Percentiles rank a stretch among this genome's conserved stretches.
These are phyloP conservation scores for Leptatherina wallacei DNA, from an alignment of 2,797 vertebrate species.

Conservation along the genomic window DNA sequence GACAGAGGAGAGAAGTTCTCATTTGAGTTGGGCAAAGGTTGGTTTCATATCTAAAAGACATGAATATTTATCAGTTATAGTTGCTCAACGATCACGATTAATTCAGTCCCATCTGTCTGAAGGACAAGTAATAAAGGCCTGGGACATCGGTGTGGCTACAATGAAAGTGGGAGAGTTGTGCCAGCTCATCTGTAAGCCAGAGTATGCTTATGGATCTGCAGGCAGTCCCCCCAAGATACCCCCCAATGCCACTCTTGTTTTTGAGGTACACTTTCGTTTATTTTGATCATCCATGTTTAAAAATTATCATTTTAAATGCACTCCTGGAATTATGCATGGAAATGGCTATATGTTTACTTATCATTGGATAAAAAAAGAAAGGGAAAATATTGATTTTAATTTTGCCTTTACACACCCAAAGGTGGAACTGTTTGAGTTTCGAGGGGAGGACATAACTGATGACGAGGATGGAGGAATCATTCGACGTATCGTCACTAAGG, in stretches of 20 bases:
- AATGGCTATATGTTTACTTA: background rate
- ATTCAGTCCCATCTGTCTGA: slow-evolving; percentile 17
- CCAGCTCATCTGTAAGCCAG: slow-evolving; percentile 92
- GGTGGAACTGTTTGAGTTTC: slow-evolving; percentile 96
- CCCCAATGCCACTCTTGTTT: slow-evolving; percentile 90
- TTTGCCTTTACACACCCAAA: background rate
- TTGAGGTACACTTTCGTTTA: slow-evolving; percentile 87
- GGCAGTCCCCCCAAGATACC: slow-evolving; percentile 98
- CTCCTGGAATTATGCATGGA: background rate
- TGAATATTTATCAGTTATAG: background rate
- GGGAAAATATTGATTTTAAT: background rate
- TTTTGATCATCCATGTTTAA: background rate
- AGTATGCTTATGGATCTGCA: slow-evolving; percentile 93
- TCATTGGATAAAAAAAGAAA: background rate
- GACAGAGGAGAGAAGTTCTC: slow-evolving; percentile 92
- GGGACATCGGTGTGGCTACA: slow-evolving; percentile 94
- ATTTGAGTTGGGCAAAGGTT: slow-evolving; percentile 98
- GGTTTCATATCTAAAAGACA: slow-evolving; percentile 30
- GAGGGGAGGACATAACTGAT: slow-evolving; percentile 92
- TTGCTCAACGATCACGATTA: background rate
- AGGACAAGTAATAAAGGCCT: slow-evolving; percentile 98
- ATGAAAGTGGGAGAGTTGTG: slow-evolving; percentile 95
- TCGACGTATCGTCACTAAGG: slow-evolving; percentile 90
- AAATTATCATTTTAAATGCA: background rate
- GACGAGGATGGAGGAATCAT: slow-evolving; percentile 95